Conservation (phyloP, 2,113 vertebrate species). For the Manacus vitellinus region DNA sequence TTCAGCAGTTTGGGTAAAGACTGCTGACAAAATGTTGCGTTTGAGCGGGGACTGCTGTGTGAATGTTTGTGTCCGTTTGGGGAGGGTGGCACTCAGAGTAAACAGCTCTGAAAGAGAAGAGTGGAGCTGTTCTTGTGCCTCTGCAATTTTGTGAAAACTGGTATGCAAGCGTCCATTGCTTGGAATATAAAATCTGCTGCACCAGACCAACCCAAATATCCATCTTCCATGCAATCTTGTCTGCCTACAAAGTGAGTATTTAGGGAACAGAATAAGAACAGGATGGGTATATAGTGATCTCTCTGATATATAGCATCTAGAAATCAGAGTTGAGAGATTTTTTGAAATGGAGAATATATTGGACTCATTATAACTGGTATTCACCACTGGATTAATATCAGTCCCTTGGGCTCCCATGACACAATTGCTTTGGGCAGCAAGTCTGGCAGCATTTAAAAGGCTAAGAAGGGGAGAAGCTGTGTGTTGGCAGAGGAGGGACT, state of each 20-base stretch:
- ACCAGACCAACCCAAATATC: background rate
- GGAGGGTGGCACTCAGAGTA: background rate
- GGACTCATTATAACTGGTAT: background rate
- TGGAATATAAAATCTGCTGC: background rate
- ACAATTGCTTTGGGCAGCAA: background rate
- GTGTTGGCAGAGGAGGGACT: background rate
- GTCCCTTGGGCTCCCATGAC: background rate
- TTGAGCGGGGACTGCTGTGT: background rate
- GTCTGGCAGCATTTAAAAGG: background rate
- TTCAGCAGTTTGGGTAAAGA: background rate
- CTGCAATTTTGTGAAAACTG: background rate
- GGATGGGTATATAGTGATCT: background rate
- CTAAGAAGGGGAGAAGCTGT: background rate
- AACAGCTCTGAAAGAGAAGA: background rate
- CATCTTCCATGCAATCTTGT: background rate
- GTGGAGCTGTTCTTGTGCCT: background rate
- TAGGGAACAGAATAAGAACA: background rate
- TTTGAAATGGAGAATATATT: background rate
- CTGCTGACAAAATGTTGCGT: constrained; percentile 9
- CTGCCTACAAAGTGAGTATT: background rate
- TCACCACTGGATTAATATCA: background rate
- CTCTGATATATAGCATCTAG: background rate
- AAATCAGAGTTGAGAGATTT: background rate
- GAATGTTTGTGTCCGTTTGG: background rate
- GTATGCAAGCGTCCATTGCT: background rate